A percentile compares a stretch with the other conserved stretches of the same genome.
Conservation (phyloP, 1,140 invertebrate genomes). For the Prorops nasuta region DNA sequence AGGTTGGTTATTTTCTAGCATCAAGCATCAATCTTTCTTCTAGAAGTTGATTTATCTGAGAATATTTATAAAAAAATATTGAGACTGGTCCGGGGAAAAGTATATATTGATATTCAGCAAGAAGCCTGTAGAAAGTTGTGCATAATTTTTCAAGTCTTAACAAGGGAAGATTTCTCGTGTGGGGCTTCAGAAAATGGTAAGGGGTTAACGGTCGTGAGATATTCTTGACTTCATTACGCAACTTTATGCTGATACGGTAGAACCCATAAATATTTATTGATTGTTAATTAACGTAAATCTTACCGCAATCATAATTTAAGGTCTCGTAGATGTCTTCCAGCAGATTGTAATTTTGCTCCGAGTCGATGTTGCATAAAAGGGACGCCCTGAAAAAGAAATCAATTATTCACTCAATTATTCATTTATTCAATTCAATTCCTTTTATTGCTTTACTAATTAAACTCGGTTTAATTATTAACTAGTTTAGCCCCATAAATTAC, state of each 20-base stretch:
- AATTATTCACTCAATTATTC: not conserved
- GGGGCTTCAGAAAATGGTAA: conserved; percentile 25
- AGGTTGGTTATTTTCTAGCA: too few species aligned
- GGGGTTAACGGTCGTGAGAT: conserved; percentile 4
- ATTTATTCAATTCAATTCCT: too few species aligned
- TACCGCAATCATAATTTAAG: conserved; percentile 48
- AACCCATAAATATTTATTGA: too few species aligned
- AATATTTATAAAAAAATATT: too few species aligned
- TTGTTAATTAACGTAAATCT: conserved; percentile 24
- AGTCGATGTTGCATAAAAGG: conserved; percentile 42
- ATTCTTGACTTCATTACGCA: conserved; percentile 1
- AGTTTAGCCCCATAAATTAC: too few species aligned
- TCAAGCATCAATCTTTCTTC: too few species aligned
- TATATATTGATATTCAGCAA: too few species aligned
- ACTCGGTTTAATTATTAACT: too few species aligned
- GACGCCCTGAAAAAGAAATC: conserved; percentile 43
- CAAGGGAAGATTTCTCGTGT: conserved; percentile 14
- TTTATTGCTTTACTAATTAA: too few species aligned
- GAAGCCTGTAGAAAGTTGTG: conserved; percentile 26
- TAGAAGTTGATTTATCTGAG: too few species aligned
- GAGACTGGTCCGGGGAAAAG: too few species aligned
- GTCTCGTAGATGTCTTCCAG: conserved; percentile 54
- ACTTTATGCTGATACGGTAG: too few species aligned
- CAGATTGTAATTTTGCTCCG: conserved; percentile 50
- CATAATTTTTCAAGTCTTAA: conserved; percentile 24